These are phyloP conservation scores for Eufriesea mexicana DNA, from an alignment of 1,140 invertebrate species.

Conservation along the genomic window DNA sequence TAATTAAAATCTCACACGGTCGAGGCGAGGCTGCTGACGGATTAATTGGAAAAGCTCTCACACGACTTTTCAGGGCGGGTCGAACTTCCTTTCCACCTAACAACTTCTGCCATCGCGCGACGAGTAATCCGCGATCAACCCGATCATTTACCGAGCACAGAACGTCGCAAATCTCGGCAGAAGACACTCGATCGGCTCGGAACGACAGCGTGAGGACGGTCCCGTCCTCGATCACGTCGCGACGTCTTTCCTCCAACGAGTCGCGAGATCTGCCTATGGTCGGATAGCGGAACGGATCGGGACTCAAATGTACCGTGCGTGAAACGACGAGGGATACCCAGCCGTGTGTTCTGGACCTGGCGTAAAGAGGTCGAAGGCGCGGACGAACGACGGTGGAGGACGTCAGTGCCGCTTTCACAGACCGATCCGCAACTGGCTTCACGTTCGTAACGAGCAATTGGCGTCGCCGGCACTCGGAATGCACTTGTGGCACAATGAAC, in stretches of 20 bases:
- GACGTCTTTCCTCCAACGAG: too few relatives aligned
- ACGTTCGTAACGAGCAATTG: constrained; percentile 68
- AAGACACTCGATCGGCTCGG: too few relatives aligned
- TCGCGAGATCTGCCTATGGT: too few relatives aligned
- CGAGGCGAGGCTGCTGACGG: not conserved
- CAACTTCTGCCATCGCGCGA: too few relatives aligned
- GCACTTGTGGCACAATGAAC: constrained; percentile 79
- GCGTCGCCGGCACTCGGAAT: constrained; percentile 68
- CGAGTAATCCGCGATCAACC: too few relatives aligned
- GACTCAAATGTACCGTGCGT: not conserved
- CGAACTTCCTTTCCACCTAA: not conserved
- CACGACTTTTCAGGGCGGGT: not conserved
- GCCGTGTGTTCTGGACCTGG: not conserved
- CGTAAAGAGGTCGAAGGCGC: not conserved
- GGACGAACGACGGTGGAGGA: too few relatives aligned
- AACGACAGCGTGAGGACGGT: too few relatives aligned
- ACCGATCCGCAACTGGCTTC: constrained; percentile 58
- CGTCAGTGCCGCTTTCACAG: constrained; percentile 55
- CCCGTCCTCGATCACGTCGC: too few relatives aligned
- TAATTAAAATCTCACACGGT: constrained; percentile 25
- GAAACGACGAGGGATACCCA: not conserved
- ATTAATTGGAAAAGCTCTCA: constrained; percentile 26
- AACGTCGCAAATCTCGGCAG: too few relatives aligned
- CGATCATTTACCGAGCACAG: too few relatives aligned
- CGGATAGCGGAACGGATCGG: too few relatives aligned